A percentile compares a stretch with the other conserved stretches of the same genome.
phyloP scores from a whole-genome alignment of 2,113 vertebrate species.

The Anser cygnoides region DNA sequence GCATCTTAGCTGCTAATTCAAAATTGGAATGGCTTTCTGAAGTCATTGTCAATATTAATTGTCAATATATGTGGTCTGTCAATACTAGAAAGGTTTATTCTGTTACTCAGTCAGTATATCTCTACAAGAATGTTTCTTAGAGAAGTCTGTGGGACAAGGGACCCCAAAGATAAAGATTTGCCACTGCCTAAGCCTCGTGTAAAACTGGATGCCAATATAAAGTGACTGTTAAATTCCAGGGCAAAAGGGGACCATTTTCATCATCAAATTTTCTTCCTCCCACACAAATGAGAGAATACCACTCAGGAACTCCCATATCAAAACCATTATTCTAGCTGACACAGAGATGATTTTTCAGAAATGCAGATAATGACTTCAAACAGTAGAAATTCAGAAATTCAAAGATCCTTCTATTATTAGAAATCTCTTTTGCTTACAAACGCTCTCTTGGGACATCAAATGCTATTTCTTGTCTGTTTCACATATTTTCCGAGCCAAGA shows the following conservation, averaged over 20 bases:
- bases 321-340: background rate
- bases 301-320: background rate
- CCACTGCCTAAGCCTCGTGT: background rate
- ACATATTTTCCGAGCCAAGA: background rate
- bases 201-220: background rate
- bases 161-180: background rate
- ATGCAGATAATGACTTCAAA: background rate
- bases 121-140: background rate
- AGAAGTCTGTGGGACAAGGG: background rate
- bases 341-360: background rate
- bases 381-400: background rate
- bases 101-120: background rate
- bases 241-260: background rate
- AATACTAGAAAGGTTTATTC: background rate
- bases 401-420: background rate
- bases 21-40: background rate
- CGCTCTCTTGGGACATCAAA: background rate
- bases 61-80: background rate
- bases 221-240: background rate
- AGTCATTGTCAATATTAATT: background rate
- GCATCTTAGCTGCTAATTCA: background rate
- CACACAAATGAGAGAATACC: background rate
- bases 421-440: background rate
- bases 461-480: background rate
- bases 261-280: background rate